Evolutionary conservation across 2,888 invertebrate species (phyloP), one percentile per base, ranked within the genome.

Genomic region (Amitus sp.): DNA sequence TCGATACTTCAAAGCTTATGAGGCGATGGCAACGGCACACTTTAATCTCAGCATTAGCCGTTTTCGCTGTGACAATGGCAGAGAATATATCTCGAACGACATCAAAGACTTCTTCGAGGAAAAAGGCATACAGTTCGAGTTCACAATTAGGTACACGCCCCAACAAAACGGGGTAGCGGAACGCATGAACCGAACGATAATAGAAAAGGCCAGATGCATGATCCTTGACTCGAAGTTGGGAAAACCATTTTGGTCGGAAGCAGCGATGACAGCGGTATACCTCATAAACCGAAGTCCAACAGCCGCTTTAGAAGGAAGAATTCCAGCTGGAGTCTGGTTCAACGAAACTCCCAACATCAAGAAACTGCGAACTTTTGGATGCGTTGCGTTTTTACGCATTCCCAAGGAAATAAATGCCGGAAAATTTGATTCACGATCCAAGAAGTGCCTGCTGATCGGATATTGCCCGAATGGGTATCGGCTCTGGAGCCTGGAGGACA

Each of bases 151-250:
- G 53, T 73, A 72, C 47, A 72, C 68, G 12, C 71, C 71, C 1
- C 47, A 74, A 51, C 66, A 68, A 46, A 71, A 70, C 47, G 70
- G 71, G 15, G 61, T 67, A 1, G 69, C 67, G 10, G 69, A 71
- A 48, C 13, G 68, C 19, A 51, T 70, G 51, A 71, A 71, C 27
- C 27, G 72, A 15, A 66, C 68, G 10, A 49, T 81, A 40, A 75
- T 75, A 3, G 79, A 80, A 69, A 79, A 75, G 63, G 75, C 76
- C 50, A 71, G 79, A 40, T 47, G 75, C 33, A 72, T 78, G 70
- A 10, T 82, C 47, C 56, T 54, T 53, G 68, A 73, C 50, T 73
- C 75, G 7, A 66, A 72, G 28, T 58, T 77, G 12, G 58, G 66
- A 20, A 78, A 79, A n/a, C n/a, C n/a, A n/a, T n/a, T 30, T 48